Evolutionary conservation across 2,797 vertebrate species (phyloP).

Genomic region (Huso huso): DNA sequence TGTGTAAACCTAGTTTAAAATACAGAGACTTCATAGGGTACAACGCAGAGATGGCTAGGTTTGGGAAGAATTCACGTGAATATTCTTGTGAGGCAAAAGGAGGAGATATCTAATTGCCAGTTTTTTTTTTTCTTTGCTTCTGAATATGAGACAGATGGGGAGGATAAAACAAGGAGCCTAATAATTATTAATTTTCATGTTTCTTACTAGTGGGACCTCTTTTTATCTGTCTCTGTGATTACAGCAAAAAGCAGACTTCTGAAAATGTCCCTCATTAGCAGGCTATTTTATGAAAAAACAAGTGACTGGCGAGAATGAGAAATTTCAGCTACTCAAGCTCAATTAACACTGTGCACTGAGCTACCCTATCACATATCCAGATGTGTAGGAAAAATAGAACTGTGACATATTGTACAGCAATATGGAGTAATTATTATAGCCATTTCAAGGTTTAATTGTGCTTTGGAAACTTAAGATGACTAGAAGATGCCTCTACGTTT

Average conservation of each 20-base stretch:
- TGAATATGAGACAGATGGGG: conserved; percentile 75
- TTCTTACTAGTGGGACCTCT: conserved; percentile 67
- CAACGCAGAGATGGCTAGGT: conserved; percentile 41
- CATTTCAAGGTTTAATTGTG: background rate
- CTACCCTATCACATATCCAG: background rate
- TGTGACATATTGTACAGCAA: conserved; percentile 4
- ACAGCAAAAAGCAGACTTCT: conserved; percentile 60
- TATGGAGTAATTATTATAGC: background rate
- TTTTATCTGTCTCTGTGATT: conserved; percentile 63
- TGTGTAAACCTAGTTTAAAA: conserved; percentile 33
- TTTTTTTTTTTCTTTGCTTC: conserved; percentile 60
- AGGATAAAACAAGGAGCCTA: conserved; percentile 76
- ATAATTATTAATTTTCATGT: conserved; percentile 79
- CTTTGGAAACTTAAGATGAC: background rate
- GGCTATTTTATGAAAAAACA: conserved; percentile 58
- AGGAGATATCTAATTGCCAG: conserved; percentile 79
- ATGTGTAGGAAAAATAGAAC: conserved; percentile 14
- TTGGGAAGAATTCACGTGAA: conserved; percentile 43
- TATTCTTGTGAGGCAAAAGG: conserved; percentile 58
- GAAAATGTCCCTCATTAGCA: conserved; percentile 74
- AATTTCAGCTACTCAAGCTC: conserved; percentile 58
- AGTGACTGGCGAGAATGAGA: conserved; percentile 60
- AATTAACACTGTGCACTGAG: background rate
- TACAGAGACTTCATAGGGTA: conserved; percentile 37
- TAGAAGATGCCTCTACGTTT: background rate